Evolutionary conservation across 2,888 invertebrate species (phyloP), one percentile per base, ranked within the genome.

Genomic region (Acronicta psi): DNA sequence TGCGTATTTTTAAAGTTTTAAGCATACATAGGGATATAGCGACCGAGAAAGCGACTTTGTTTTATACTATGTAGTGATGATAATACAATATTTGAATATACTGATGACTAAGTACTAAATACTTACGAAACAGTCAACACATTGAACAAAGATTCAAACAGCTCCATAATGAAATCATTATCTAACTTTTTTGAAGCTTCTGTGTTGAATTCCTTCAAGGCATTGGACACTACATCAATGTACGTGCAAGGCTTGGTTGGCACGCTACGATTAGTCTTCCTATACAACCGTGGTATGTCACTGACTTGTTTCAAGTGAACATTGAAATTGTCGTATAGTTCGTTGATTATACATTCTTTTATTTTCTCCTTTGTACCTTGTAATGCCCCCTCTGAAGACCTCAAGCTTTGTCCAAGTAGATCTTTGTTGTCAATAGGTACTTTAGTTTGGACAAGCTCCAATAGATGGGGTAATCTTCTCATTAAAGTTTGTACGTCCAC

Each of bases 221-320:
- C 95, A 59, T 93, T 95, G 0, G 96, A 79, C 73, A 97, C 94
- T 57, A 95, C 94, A 38, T 95, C 95, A n/a, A 97, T 96, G 83
- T 99, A 99, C 16, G 95, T 88, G 67, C 98, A 98, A 34, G 97
- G 96, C 77, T 97, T 97, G 0, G 96, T 96, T 0, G 99, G 98
- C 23, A 97, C 95, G 73, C 97, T 98, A 66, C 98, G 95, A 86
- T 99, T 99, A 0, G 99, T 99, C 87, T 98, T 96, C 53, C 99
- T 95, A 87, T 98, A 99, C 55, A 99, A 92, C 65, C 99, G 95
- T 2, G 99, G 99, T 88, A 99, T 98, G 85, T 99, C 98, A 75
- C 96, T 97, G 5, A 99, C 98, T 94, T 97, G 97, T 67, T 96
- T 96, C 73, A 98, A 93, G 73, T 96, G 95, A 20, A 93, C 86